These are phyloP conservation scores for Holothuria scabra DNA, from an alignment of 53 echinoderm and acorn worm species.

Conservation along the genomic window DNA sequence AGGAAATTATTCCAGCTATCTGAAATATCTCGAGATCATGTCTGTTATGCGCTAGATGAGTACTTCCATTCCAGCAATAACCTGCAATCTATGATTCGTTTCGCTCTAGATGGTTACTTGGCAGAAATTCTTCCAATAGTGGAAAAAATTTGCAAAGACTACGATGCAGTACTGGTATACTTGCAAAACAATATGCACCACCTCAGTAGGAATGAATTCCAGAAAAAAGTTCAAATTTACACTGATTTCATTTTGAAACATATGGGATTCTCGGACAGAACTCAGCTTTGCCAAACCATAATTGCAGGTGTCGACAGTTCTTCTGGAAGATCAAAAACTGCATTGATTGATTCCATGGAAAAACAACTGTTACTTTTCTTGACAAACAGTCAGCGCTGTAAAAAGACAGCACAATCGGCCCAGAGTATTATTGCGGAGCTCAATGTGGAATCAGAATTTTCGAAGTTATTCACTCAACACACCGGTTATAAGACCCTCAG, in stretches of 20 bases:
- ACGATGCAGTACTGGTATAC: too few relatives aligned
- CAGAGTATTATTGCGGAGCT: too few relatives aligned
- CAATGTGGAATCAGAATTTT: too few relatives aligned
- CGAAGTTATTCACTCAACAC: too few relatives aligned
- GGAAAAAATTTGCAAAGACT: conserved; percentile 1
- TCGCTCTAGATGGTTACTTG: neutral
- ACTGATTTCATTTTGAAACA: neutral
- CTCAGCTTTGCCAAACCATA: neutral
- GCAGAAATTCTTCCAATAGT: conserved; percentile 6
- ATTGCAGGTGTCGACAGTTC: neutral
- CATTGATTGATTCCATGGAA: neutral
- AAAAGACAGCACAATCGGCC: too few relatives aligned
- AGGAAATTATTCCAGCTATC: neutral
- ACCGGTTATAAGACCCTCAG: too few relatives aligned
- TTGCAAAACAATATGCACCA: neutral
- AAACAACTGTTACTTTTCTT: neutral
- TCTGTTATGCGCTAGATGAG: neutral
- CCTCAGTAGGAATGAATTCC: too few relatives aligned
- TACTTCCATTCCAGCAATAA: conserved; percentile 1
- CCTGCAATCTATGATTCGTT: neutral
- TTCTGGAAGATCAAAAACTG: neutral
- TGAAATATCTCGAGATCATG: neutral
- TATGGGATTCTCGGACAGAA: neutral
- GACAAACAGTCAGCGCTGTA: neutral
- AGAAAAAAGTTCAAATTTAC: too few relatives aligned